Evolutionary conservation across 2,888 invertebrate genomes (phyloP).

Genomic region (Ormia ochracea): DNA sequence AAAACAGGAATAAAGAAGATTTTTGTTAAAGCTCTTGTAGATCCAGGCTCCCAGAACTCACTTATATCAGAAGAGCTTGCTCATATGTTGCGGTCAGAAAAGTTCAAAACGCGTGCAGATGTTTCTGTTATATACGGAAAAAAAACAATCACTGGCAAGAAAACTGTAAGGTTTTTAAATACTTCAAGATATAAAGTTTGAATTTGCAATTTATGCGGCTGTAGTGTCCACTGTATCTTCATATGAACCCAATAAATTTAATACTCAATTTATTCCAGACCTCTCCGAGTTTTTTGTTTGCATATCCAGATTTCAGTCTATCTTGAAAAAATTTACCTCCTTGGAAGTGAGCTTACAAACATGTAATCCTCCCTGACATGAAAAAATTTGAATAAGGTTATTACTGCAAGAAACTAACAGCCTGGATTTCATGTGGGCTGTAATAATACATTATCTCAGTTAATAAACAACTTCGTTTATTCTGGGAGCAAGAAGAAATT

Average conservation of each 20-base stretch:
- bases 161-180: neutral
- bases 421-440: neutral
- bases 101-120: conserved; percentile 11
- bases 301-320: no score
- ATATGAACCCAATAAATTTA: neutral
- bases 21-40: conserved; percentile 21
- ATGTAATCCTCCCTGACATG: no score
- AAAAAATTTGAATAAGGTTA: neutral
- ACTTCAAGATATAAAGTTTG: neutral
- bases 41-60: conserved; percentile 37
- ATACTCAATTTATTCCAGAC: neutral
- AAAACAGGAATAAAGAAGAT: neutral
- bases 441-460: neutral
- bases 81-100: conserved; percentile 11
- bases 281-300: neutral
- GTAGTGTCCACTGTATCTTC: neutral
- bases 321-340: no score
- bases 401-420: neutral
- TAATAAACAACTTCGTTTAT: neutral
- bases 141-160: neutral
- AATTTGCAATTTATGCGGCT: neutral
- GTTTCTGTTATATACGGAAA: conserved; percentile 38
- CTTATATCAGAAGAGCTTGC: conserved; percentile 31
- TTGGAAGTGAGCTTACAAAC: no score
- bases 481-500: neutral